Evolutionary conservation across 2,888 invertebrate genomes (phyloP), one percentile per base, ranked within the genome.

Genomic region (Tenthredo scrophulariae): DNA sequence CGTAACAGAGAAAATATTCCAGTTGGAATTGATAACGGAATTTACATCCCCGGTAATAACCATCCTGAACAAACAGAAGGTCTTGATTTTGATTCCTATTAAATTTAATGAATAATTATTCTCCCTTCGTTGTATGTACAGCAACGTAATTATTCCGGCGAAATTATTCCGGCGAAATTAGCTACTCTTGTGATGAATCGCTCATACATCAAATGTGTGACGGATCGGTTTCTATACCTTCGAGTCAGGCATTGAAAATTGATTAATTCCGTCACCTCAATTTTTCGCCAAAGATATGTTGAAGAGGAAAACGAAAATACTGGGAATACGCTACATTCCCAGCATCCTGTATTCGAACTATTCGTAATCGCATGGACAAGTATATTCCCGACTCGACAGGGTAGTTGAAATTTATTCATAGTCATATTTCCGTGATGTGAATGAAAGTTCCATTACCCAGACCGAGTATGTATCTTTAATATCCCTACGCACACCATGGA

Each of bases 41-140:
- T 43, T 37, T 74, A 13, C 43, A 22, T 46, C 15, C 43, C 43
- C n/a, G 13, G 3, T 22, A 22, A 26, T 74, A 40, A n/a, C 43
- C 43, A 22, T 43, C 43, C 40, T 43, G 26, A 74, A 74, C 40
- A 40, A 74, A 74, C 40, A 74, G 74, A 13, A 22, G 22, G 43
- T 26, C 5, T 40, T 22, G 22, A 13, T 74, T 74, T 40, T 74
- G 22, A 74, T 72, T 40, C 13, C 72, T n/a, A 40, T 37, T 2
- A 40, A 40, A 40, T 74, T 43, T 74, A 10, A 43, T 74, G 74
- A 74, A 74, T 74, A 22, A 74, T 43, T 5, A 74, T 15, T 74
- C 22, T 43, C 43, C 40, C 40, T 40, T 10, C 15, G 9, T 13
- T 43, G 29, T 33, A 26, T 67, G 15, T 67, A 67, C 65, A 65